Evolutionary conservation across 2,888 invertebrate genomes (phyloP), one percentile per base, ranked within the genome.

Genomic region (Lasioglossum malachurum): DNA sequence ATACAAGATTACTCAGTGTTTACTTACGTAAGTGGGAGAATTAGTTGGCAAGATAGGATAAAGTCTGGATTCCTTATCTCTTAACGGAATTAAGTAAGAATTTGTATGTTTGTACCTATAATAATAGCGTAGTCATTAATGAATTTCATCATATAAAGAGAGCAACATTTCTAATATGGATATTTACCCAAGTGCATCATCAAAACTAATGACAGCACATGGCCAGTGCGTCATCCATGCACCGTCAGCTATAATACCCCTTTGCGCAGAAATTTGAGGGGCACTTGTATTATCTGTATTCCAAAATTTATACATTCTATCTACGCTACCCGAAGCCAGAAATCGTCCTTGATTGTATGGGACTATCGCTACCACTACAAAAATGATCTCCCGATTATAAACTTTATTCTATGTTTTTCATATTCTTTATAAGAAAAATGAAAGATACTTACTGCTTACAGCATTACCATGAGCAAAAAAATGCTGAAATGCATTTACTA

Each of bases 241-340:
- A 12, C 96, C 96, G 91, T 96, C 96, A 0, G 95, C 95, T n/a
- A 96, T 93, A 19, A 96, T 92, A 71, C 95, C 95, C 83, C 95
- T 95, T 87, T 95, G 96, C 4, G 90, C 71, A n/a, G 86, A 87
- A 53, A 91, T 93, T 44, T 96, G 93, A 1, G 96, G 96, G 53
- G 91, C 92, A 41, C 90, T 93, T 64, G 94, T 93, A 87, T 96
- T 95, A 76, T 96, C 94, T 78, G 97, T 96, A 94, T 98, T 97
- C 97, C 97, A 98, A 81, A 97, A 96, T 95, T 97, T 97, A 41
- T 96, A 96, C 80, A 96, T 96, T 72, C 97, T 97, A 94, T 98
- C 98, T 64, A 96, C 95, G 12, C 97, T 97, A 2, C 96, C 97
- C 0, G 97, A 97, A 67, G 97, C 96, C 75, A 97, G 94, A 95